Percentiles rank a stretch among this genome's conserved stretches.
Evolutionary conservation across 35 echinoderm and acorn worm species (phyloP).

Genomic region (Acanthaster planci): DNA sequence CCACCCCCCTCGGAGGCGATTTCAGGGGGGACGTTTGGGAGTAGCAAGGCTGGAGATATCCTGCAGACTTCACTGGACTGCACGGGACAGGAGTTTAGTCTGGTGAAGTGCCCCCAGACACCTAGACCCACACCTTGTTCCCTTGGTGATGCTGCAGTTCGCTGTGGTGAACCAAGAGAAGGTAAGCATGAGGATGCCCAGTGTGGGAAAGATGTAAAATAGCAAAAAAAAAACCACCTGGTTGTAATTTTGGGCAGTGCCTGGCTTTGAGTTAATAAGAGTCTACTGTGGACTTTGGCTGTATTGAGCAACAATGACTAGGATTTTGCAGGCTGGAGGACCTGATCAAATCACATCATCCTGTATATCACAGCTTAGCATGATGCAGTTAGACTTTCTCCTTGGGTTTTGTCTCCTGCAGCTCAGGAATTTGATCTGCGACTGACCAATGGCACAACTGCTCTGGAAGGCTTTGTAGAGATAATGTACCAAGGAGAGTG

Average conservation of each 20-base stretch:
- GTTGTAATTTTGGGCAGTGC: no score
- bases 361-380: no score
- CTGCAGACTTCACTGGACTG: not conserved
- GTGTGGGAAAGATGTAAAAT: no score
- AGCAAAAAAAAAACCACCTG: no score
- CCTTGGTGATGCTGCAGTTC: not conserved
- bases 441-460: not conserved
- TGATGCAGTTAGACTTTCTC: no score
- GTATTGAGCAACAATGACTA: no score
- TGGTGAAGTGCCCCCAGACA: not conserved
- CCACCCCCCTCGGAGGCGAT: not conserved
- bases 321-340: no score
- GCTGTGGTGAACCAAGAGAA: not conserved
- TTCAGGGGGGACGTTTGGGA: not conserved
- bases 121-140: not conserved
- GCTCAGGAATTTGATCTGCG: conserved; percentile 22
- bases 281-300: no score
- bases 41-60: not conserved
- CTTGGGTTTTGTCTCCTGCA: not conserved
- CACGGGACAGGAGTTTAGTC: not conserved
- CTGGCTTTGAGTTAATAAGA: no score
- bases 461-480: not conserved
- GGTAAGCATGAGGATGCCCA: no score
- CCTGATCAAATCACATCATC: no score
- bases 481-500: conserved; percentile 27